phyloP scores from a whole-genome alignment of 2,113 vertebrate genomes.

The Mesembrinibis cayennensis region DNA sequence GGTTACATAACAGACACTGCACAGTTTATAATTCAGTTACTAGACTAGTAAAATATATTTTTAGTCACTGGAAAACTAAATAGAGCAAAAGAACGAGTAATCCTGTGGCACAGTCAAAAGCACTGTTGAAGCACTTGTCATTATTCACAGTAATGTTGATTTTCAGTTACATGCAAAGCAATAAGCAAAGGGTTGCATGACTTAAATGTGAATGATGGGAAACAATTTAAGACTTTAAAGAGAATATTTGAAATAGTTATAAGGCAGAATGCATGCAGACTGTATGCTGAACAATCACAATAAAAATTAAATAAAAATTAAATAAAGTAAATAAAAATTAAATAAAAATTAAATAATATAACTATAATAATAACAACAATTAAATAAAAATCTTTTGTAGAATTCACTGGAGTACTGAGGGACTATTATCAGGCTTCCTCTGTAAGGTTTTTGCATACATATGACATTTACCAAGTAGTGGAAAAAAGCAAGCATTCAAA shows the following conservation, averaged over 20 bases:
- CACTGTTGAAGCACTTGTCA: not conserved
- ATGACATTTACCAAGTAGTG: not conserved
- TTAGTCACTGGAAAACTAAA: not conserved
- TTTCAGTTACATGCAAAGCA: not conserved
- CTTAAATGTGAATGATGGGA: not conserved
- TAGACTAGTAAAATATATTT: not conserved
- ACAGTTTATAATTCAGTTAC: not conserved
- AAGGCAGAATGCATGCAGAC: not conserved
- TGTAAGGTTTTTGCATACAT: not conserved
- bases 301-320: too few relatives aligned
- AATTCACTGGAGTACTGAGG: not conserved
- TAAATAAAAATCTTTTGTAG: not conserved
- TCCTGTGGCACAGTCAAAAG: not conserved
- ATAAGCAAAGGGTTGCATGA: not conserved
- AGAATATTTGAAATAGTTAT: not conserved
- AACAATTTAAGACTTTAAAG: not conserved
- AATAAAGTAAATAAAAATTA: too few relatives aligned
- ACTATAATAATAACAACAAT: too few relatives aligned
- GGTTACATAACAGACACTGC: not conserved
- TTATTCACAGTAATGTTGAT: not conserved
- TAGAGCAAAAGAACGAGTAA: not conserved
- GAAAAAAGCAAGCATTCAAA: not conserved
- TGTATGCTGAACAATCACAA: not conserved
- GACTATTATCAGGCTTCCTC: not conserved
- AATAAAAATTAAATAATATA: too few relatives aligned